Evolutionary conservation across 35 echinoderm and acorn worm genomes (phyloP).

Genomic region (Apostichopus japonicus): DNA sequence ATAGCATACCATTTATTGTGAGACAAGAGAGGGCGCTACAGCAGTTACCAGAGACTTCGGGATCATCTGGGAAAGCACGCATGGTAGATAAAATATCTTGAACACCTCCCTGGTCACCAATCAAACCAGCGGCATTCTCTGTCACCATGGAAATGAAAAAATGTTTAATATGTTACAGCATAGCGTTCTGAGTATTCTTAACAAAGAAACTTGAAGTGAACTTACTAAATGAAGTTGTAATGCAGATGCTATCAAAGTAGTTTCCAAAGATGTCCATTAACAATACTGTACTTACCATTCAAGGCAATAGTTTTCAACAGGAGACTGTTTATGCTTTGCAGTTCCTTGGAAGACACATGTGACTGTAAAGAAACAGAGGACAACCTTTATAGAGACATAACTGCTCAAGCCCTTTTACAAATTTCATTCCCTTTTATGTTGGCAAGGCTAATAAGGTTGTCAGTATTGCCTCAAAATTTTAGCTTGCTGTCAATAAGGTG

Average conservation of each 20-base stretch:
- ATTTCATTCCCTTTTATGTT: no score
- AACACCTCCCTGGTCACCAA: conserved; percentile 81
- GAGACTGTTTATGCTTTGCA: conserved; percentile 82
- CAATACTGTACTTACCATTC: conserved; percentile 71
- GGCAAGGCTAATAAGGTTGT: no score
- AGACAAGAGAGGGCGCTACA: conserved; percentile 95
- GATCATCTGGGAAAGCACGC: conserved; percentile 75
- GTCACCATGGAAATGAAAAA: not conserved
- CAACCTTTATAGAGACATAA: no score
- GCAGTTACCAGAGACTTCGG: conserved; percentile 87
- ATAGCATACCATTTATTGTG: conserved; percentile 89
- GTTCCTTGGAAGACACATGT: conserved; percentile 87
- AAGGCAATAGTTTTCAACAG: conserved; percentile 90
- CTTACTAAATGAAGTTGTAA: no score
- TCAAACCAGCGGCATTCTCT: conserved; percentile 87
- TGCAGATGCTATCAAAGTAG: no score
- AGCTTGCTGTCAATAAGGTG: no score
- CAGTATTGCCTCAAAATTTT: no score
- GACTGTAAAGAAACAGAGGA: conserved; percentile 62
- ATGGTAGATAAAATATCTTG: conserved; percentile 89
- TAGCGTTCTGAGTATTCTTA: no score
- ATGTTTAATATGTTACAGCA: no score
- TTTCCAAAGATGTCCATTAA: not conserved
- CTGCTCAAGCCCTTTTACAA: no score
- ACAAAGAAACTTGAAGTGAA: no score